Evolutionary conservation across 2,797 vertebrate species (phyloP).

Genomic region (Chelon auratus): DNA sequence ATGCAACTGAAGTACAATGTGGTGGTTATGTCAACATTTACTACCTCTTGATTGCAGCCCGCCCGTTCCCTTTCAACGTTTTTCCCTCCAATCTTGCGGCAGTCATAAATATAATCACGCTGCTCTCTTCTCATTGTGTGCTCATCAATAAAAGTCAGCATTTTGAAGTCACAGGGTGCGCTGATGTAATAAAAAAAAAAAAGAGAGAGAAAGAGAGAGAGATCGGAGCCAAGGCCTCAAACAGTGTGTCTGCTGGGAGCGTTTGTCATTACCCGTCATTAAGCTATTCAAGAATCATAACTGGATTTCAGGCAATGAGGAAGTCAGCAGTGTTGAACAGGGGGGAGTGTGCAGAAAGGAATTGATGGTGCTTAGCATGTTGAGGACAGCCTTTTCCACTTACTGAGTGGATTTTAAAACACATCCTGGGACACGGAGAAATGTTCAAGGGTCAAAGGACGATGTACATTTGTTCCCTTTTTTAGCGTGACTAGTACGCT

Average conservation of each 20-base stretch:
- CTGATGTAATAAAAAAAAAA: constrained; percentile 6
- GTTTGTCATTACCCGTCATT: constrained; percentile 28
- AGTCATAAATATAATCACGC: neutral
- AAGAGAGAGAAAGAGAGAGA: too few species aligned
- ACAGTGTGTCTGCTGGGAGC: constrained; percentile 1
- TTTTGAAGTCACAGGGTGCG: constrained; percentile 8
- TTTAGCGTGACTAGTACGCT: constrained; percentile 41
- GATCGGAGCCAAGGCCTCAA: constrained; percentile 21
- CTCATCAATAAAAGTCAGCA: neutral
- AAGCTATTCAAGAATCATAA: neutral
- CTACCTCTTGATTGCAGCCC: neutral
- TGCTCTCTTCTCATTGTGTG: neutral
- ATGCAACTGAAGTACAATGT: constrained; percentile 1
- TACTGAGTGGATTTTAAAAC: constrained; percentile 25
- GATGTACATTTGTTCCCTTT: constrained; percentile 14
- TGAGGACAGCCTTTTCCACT: constrained; percentile 22
- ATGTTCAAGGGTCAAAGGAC: constrained; percentile 31
- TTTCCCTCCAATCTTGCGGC: neutral
- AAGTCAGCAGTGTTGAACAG: constrained; percentile 3
- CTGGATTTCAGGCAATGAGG: constrained; percentile 28
- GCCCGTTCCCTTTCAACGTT: neutral
- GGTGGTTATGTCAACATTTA: constrained; percentile 9
- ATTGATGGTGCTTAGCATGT: neutral
- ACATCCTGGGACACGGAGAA: neutral
- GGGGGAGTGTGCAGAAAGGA: neutral